Evolutionary conservation across 2,888 invertebrate species (phyloP).

Genomic region (Agonum fuliginosum): DNA sequence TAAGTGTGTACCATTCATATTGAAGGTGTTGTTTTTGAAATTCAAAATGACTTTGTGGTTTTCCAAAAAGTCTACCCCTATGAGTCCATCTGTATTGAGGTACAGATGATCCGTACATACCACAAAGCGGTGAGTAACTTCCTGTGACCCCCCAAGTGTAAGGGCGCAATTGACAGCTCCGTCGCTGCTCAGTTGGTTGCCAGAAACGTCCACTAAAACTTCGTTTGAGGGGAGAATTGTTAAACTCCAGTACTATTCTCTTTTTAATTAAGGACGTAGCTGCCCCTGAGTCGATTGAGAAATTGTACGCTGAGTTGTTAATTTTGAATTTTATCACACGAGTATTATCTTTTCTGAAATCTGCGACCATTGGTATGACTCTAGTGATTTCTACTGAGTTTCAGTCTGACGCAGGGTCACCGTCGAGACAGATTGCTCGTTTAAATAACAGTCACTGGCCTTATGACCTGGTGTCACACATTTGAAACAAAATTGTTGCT

Average conservation of each 20-base stretch:
- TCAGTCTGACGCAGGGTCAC: background rate
- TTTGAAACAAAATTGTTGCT: constrained; percentile 1
- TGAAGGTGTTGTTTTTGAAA: background rate
- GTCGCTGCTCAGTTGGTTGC: background rate
- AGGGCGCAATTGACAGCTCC: background rate
- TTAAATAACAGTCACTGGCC: constrained; percentile 8
- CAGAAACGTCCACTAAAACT: constrained; percentile 37
- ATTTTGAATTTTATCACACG: background rate
- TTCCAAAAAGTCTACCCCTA: constrained; percentile 42
- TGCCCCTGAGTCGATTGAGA: constrained; percentile 3
- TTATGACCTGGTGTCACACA: constrained; percentile 14
- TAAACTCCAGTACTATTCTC: too few relatives aligned
- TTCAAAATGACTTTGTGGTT: background rate
- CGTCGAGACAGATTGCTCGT: background rate
- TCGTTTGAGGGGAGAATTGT: constrained; percentile 7
- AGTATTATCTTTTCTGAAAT: background rate
- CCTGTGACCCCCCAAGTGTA: background rate
- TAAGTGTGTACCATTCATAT: background rate
- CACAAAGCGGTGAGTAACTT: constrained; percentile 9
- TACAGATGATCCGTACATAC: constrained; percentile 11
- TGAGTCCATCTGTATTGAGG: constrained; percentile 11
- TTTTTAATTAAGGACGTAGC: background rate
- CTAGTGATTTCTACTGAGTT: background rate
- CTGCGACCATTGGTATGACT: background rate
- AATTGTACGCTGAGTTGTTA: background rate